A percentile compares a stretch with the other conserved stretches of the same genome.
Evolutionary conservation across 2,888 invertebrate species (phyloP).

Genomic region (Listrodromus nycthemerus): DNA sequence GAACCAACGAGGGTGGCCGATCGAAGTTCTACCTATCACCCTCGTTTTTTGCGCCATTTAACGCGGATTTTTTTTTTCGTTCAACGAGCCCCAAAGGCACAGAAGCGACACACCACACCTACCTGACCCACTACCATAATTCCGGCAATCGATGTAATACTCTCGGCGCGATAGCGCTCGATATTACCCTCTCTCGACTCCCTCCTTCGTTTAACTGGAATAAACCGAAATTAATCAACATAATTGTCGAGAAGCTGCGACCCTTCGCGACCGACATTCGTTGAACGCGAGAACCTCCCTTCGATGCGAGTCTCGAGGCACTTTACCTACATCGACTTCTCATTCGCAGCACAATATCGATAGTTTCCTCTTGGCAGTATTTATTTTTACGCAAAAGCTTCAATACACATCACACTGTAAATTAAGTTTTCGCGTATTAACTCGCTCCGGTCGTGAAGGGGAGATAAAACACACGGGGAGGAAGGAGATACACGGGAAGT

Average conservation of each 20-base stretch:
- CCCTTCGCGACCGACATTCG: not conserved
- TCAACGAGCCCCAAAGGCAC: slow-evolving; percentile 4
- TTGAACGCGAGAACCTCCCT: no score
- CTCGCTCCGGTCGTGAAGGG: slow-evolving; percentile 57
- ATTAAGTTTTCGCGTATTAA: no score
- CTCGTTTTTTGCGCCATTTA: slow-evolving; percentile 46
- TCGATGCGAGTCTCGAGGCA: no score
- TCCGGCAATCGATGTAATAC: slow-evolving; percentile 80
- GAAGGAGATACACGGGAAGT: slow-evolving; percentile 51
- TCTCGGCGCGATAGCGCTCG: slow-evolving; percentile 15
- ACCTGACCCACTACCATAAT: slow-evolving; percentile 80
- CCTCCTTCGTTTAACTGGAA: not conserved
- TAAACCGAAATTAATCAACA: no score
- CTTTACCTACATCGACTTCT: slow-evolving; percentile 2
- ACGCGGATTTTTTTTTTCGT: slow-evolving; percentile 61
- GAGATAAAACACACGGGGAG: slow-evolving; percentile 69
- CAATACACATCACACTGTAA: slow-evolving; percentile 13
- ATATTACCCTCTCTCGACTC: slow-evolving; percentile 2
- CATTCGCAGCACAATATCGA: slow-evolving; percentile 33
- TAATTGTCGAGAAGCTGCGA: no score
- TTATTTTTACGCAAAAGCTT: slow-evolving; percentile 60
- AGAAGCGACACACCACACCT: slow-evolving; percentile 58
- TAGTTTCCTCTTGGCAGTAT: slow-evolving; percentile 39
- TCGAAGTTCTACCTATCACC: slow-evolving; percentile 29
- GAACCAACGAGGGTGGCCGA: slow-evolving; percentile 43